Evolutionary conservation across 2,888 invertebrate genomes (phyloP), one percentile per base, ranked within the genome.

Genomic region (Dolichomitus sp.): DNA sequence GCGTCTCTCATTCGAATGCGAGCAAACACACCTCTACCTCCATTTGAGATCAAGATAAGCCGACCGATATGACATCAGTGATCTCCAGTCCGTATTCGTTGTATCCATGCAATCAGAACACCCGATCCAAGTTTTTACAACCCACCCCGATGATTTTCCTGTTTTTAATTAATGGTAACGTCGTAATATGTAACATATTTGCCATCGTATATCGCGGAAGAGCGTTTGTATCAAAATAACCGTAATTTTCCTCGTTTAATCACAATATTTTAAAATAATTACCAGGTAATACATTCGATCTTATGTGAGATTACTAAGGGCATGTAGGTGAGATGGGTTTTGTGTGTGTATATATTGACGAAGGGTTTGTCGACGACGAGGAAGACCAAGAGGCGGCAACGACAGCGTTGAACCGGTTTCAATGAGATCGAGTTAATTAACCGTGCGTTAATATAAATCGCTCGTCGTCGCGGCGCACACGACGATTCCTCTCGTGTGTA

Each of bases 391-490:
- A 30, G 1, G n/a, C 23, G 14, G 66, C 61, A 80, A 82, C 83
- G 76, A 85, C 85, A 80, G 86, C 77, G 85, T 77, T 81, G 85
- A 91, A 92, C 92, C 92, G 91, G 92, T 92, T 91, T 85, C 86
- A 87, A 89, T 87, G 86, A 87, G 87, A 86, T 84, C 85, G 85
- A 84, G 90, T 90, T 91, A 92, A 92, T 92, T 92, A 91, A 90
- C 86, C 85, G 83, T 68, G 85, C 87, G 89, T 89, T 90, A 90
- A 90, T 90, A 90, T 90, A 88, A 89, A 89, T 90, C 87, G 88
- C 74, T 84, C 84, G 75, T 73, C 48, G 73, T 50, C 42, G 80
- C 23, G 37, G 7, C 4, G 37, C 61, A 12, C 54, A 63, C 54
- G 27, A 63, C 11, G 23, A 76, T 57, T 66, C 48, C 14, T 63